Conservation (phyloP, 1,140 invertebrate genomes). For the Drosophila kurseongensis region DNA sequence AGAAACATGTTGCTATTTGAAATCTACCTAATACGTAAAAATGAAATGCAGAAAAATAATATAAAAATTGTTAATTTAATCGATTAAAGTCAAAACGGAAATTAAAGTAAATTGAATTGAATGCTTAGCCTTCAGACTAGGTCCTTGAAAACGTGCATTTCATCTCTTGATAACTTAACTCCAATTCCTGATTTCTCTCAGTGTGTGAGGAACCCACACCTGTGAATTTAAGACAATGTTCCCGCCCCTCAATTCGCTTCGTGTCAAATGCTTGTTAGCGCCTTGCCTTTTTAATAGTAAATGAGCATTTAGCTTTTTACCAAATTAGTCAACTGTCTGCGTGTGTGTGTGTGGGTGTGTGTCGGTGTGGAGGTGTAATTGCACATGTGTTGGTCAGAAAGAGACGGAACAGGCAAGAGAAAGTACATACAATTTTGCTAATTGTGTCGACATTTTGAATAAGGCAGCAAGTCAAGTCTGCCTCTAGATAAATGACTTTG, state of each 20-base stretch:
- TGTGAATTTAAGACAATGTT: slow-evolving; percentile 4
- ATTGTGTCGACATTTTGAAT: slow-evolving; percentile 25
- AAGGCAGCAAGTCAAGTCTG: slow-evolving; percentile 8
- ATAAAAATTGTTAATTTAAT: too few relatives aligned
- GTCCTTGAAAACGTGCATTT: too few relatives aligned
- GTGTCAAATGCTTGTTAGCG: slow-evolving; percentile 71
- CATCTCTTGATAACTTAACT: neutral
- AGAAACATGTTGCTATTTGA: too few relatives aligned
- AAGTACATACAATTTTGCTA: slow-evolving; percentile 15
- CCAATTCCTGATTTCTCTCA: neutral
- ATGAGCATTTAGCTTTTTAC: slow-evolving; percentile 69
- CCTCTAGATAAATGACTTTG: neutral
- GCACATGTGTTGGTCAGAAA: neutral
- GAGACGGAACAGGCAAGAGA: neutral
- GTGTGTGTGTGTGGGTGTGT: slow-evolving; percentile 1
- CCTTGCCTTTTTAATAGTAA: slow-evolving; percentile 71
- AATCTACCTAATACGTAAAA: too few relatives aligned
- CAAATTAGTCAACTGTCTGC: slow-evolving; percentile 61
- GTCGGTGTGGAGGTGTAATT: neutral
- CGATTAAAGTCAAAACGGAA: too few relatives aligned
- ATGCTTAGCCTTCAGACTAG: too few relatives aligned
- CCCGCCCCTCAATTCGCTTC: slow-evolving; percentile 15
- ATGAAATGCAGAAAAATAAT: too few relatives aligned
- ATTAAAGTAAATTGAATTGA: too few relatives aligned
- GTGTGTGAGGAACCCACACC: slow-evolving; percentile 30